Percentiles rank a stretch among this genome's conserved stretches.
phyloP scores from a whole-genome alignment of 2,797 vertebrate genomes.

The Euphonia xanthogaster region DNA sequence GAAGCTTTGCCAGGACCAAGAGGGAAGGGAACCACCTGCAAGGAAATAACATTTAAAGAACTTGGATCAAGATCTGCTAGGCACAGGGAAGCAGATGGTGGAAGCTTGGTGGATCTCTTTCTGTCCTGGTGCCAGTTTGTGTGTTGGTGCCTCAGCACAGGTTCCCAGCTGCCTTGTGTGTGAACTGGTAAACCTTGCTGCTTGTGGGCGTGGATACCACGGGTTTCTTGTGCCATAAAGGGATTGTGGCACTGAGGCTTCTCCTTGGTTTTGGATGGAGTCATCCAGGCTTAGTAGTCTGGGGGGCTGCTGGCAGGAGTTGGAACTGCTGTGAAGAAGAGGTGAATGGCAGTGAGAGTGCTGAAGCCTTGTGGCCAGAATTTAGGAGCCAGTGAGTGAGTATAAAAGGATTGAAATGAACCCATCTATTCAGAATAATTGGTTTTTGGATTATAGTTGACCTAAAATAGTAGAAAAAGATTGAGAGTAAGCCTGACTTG shows the following conservation, averaged over 20 bases:
- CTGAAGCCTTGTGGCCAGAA: neutral
- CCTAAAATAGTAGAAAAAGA: neutral
- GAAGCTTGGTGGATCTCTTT: neutral
- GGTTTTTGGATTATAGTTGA: neutral
- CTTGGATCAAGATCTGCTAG: neutral
- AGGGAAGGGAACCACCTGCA: neutral
- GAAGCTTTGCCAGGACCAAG: neutral
- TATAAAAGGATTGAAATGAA: neutral
- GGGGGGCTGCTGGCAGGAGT: neutral
- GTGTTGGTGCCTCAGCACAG: neutral
- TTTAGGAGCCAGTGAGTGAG: neutral
- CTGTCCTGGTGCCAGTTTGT: neutral
- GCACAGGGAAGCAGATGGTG: neutral
- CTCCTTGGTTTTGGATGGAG: neutral
- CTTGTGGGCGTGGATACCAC: neutral
- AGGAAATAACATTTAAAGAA: neutral
- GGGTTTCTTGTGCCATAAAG: neutral
- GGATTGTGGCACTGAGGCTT: neutral
- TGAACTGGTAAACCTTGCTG: neutral
- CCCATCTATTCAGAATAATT: neutral
- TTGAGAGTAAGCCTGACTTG: neutral
- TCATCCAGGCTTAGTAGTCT: neutral
- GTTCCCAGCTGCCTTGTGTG: neutral
- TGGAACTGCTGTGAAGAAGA: neutral
- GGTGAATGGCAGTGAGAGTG: neutral